A percentile compares a stretch with the other conserved stretches of the same genome.
phyloP scores from a whole-genome alignment of 2,113 vertebrate genomes.

The Atrichornis clamosus region DNA sequence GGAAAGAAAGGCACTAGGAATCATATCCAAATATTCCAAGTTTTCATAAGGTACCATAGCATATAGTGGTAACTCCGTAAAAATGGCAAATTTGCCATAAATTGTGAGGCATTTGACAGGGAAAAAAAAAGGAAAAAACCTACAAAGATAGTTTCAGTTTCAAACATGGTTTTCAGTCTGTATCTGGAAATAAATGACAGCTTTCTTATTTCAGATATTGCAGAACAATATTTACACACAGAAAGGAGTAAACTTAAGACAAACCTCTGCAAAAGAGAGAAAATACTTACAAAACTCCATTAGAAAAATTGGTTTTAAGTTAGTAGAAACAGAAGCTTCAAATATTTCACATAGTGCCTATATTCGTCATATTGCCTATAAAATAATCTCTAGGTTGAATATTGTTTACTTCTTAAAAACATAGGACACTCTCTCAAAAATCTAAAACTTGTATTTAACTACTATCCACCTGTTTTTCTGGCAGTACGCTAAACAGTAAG shows the following conservation, averaged over 20 bases:
- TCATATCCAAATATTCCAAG: background rate
- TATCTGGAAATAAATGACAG: background rate
- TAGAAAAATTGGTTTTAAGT: background rate
- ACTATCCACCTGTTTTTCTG: background rate
- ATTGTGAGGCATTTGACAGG: background rate
- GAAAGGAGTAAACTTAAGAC: background rate
- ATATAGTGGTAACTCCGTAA: background rate
- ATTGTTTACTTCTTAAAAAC: background rate
- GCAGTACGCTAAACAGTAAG: background rate
- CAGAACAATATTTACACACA: background rate
- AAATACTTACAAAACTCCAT: background rate
- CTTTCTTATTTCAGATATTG: background rate
- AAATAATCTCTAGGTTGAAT: background rate
- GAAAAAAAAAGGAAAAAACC: fast-evolving
- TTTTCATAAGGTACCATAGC: background rate
- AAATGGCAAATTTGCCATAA: background rate
- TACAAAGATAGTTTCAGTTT: background rate
- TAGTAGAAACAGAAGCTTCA: background rate
- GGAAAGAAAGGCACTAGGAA: background rate
- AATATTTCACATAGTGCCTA: background rate
- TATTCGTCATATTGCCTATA: background rate
- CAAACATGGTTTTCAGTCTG: background rate
- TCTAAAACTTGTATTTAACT: background rate
- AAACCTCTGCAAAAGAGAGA: background rate
- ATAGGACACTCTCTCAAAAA: background rate